These are phyloP conservation scores for Tenthredo mesomela DNA, from an alignment of 2,888 invertebrate species.

Conservation along the genomic window DNA sequence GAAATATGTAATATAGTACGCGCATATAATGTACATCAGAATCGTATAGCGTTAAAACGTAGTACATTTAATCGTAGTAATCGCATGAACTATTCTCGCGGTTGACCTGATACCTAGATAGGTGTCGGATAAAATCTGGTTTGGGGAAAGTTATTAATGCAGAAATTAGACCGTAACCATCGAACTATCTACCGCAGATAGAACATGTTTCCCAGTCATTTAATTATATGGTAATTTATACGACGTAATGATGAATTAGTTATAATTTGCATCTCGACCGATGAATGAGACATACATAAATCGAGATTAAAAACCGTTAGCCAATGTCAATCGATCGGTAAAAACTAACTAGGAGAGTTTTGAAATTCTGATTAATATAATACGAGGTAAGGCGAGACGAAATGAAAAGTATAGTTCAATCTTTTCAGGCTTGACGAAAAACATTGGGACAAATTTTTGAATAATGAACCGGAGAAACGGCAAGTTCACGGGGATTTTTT, in stretches of 20 bases:
- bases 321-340: background rate
- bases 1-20: background rate
- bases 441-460: background rate
- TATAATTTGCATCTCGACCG: background rate
- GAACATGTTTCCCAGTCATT: background rate
- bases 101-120: background rate
- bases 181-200: background rate
- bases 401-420: background rate
- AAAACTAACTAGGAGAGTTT: background rate
- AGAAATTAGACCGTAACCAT: constrained; percentile 35
- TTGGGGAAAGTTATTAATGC: constrained; percentile 41
- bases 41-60: background rate
- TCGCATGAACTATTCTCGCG: background rate
- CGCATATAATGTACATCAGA: background rate
- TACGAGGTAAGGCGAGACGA: background rate
- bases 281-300: background rate
- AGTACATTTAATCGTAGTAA: background rate
- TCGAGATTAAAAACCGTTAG: background rate
- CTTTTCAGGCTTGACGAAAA: background rate
- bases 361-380: background rate
- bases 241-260: background rate
- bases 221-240: constrained; percentile 26
- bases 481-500: background rate
- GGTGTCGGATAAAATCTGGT: background rate
- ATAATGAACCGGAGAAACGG: constrained; percentile 7